Evolutionary conservation across 2,113 vertebrate species (phyloP).

Genomic region (Pangasianodon hypophthalmus): DNA sequence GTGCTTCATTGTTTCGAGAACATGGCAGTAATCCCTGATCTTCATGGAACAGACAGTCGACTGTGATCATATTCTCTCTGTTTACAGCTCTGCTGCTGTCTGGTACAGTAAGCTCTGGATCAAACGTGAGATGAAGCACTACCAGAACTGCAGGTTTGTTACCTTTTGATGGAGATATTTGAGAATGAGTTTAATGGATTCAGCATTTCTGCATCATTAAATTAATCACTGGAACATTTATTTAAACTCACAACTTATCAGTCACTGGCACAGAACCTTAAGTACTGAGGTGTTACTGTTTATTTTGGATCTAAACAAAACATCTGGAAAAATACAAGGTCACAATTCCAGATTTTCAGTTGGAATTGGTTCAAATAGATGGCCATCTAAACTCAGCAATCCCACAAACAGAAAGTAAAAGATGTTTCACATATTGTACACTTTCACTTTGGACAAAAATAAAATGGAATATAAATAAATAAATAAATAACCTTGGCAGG

Average conservation of each 20-base stretch:
- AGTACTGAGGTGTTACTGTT: too few relatives aligned
- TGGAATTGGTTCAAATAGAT: too few relatives aligned
- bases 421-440: too few relatives aligned
- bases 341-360: too few relatives aligned
- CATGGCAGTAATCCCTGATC: conserved; percentile 1
- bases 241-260: neutral
- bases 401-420: too few relatives aligned
- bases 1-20: neutral
- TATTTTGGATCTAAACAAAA: too few relatives aligned
- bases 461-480: too few relatives aligned
- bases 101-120: neutral
- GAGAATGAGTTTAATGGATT: neutral
- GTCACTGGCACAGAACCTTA: neutral
- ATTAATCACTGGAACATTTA: neutral
- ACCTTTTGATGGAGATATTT: neutral
- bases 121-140: conserved; percentile 15
- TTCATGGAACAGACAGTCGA: neutral
- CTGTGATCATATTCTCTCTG: neutral
- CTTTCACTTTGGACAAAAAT: neutral
- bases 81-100: neutral
- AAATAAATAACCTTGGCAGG: neutral
- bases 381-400: too few relatives aligned
- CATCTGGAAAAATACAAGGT: too few relatives aligned
- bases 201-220: neutral
- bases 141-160: neutral